Evolutionary conservation across 2,113 vertebrate species (phyloP), one percentile per base, ranked within the genome.

Genomic region (Thalassarche chlororhynchos): DNA sequence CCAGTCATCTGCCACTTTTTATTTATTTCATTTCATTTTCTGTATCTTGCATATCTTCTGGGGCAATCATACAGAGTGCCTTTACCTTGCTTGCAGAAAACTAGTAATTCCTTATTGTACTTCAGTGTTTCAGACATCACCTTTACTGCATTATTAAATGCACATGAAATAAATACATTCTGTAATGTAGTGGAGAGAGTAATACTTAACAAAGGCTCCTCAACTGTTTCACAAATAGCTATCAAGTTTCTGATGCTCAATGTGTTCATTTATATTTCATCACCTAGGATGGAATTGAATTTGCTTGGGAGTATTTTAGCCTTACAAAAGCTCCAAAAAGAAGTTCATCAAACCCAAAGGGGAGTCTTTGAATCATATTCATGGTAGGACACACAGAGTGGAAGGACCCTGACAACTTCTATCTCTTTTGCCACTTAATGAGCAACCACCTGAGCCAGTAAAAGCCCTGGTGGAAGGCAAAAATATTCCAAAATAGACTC

Each of bases 11-110:
- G 84, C 85, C 94, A 83, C 40, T 93, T 92, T 95, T 96, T 98
- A 95, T 97, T 98, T 98, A 97, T 98, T 98, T 98, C 40, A 97
- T 97, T 97, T 97, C 44, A 89, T 94, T 97, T 97, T 89, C 90
- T 49, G 1, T 71, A 96, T 91, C 90, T 97, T 96, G 85, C 90
- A 81, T 83, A 94, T 94, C 92, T 79, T 96, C 84, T 91, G 93
- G 69, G 91, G 93, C 97, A 96, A 88, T 85, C 96, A 95, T 46
- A 92, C 81, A 84, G 10, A 79, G 92, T 92, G 46, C 89, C 94
- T 97, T 97, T 97, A 97, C 88, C 92, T 96, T 94, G 61, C 72
- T 61, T 91, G 89, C 89, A 94, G 89, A 93, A 97, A 96, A 94
- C 82, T 80, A 96, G 91, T 94, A 96, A 98, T 96, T 95, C 92